These are phyloP conservation scores for Bombus fervidus DNA, from an alignment of 1,140 invertebrate genomes.

Conservation along the genomic window DNA sequence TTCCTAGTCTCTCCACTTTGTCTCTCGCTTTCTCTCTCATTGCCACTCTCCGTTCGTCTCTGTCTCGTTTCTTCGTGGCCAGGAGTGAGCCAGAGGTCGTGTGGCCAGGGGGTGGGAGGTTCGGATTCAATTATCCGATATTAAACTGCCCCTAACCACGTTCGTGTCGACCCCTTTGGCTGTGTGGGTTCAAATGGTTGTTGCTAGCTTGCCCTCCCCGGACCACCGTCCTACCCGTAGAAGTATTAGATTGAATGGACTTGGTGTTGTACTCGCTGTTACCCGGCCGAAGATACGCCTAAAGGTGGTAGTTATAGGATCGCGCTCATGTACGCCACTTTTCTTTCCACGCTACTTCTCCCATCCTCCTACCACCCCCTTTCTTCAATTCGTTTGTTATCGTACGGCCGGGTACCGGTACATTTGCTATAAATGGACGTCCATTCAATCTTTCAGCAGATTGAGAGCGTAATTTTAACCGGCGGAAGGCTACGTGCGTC, in stretches of 20 bases:
- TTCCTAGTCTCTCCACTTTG: conserved; percentile 2
- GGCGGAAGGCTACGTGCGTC: background rate
- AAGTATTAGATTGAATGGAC: conserved; percentile 82
- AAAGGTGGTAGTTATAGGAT: conserved; percentile 74
- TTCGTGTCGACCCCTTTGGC: conserved; percentile 76
- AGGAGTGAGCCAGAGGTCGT: conserved; percentile 62
- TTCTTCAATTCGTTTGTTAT: conserved; percentile 31
- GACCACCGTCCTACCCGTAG: conserved; percentile 46
- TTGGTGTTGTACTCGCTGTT: conserved; percentile 81
- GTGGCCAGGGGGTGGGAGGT: conserved; percentile 67
- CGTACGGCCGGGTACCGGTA: conserved; percentile 5
- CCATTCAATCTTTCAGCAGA: conserved; percentile 7
- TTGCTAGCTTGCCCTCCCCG: conserved; percentile 63
- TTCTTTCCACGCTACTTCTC: conserved; percentile 37
- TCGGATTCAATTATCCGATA: conserved; percentile 83
- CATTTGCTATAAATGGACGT: conserved; percentile 25
- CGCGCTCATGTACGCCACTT: conserved; percentile 55
- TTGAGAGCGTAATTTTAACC: conserved; percentile 5
- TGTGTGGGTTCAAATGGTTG: conserved; percentile 79
- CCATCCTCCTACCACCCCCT: background rate
- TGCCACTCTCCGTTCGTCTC: conserved; percentile 25
- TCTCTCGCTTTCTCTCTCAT: conserved; percentile 37
- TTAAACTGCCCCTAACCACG: conserved; percentile 82
- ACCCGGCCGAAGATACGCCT: conserved; percentile 74
- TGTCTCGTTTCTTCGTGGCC: conserved; percentile 49